Conservation (phyloP, 2,888 invertebrate genomes). For the Harmothoe impar region DNA sequence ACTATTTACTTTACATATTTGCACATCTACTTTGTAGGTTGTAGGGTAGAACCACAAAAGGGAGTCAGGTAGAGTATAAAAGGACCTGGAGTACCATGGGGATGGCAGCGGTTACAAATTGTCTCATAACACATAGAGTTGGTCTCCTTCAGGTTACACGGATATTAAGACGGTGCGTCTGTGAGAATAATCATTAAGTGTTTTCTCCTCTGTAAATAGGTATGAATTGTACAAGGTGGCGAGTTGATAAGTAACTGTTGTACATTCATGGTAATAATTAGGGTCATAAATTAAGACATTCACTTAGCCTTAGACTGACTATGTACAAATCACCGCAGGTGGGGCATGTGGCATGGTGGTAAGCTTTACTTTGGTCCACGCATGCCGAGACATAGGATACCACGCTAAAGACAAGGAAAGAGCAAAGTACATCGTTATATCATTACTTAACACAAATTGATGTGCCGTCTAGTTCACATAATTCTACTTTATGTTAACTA, state of each 20-base stretch:
- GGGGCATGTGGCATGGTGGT: neutral
- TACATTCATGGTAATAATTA: constrained; percentile 22
- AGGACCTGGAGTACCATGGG: too few species aligned
- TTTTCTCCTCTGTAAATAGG: neutral
- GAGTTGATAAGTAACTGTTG: neutral
- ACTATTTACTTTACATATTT: constrained; percentile 12
- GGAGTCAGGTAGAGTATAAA: too few species aligned
- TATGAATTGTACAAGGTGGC: constrained; percentile 5
- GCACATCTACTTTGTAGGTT: neutral
- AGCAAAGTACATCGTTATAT: too few species aligned
- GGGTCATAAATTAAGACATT: constrained; percentile 57
- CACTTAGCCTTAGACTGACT: constrained; percentile 33
- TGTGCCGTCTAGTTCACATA: too few species aligned
- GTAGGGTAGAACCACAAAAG: too few species aligned
- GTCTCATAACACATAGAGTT: neutral
- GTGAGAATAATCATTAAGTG: neutral
- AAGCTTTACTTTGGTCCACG: neutral
- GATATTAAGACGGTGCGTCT: neutral
- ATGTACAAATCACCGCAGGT: constrained; percentile 38
- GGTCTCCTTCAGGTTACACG: neutral
- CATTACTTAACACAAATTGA: too few species aligned
- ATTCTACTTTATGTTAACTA: too few species aligned
- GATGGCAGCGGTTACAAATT: neutral
- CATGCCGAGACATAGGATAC: neutral
- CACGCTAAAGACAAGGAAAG: neutral